Conservation (phyloP, 2,797 vertebrate species). For the Acanthiza pusilla region DNA sequence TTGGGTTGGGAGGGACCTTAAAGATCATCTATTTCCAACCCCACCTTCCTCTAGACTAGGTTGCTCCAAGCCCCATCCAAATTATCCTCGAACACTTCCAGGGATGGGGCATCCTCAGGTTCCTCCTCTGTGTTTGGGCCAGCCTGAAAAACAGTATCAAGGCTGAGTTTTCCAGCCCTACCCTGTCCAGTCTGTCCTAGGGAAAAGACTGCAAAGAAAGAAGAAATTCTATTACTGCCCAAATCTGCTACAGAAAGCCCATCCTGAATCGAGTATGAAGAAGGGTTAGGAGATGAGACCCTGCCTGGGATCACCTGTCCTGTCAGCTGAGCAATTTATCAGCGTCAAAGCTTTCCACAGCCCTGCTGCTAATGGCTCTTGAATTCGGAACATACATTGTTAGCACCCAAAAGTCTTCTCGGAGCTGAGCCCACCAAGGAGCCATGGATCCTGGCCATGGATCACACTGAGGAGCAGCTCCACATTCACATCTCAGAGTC, state of each 20-base stretch:
- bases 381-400: background rate
- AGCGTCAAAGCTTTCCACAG: background rate
- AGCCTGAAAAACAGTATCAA: background rate
- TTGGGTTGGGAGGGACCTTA: background rate
- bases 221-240: background rate
- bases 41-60: background rate
- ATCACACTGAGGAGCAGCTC: background rate
- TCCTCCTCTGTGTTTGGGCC: background rate
- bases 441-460: background rate
- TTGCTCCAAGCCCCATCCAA: background rate
- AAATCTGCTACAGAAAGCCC: background rate
- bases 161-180: fast-evolving
- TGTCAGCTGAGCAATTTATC: background rate
- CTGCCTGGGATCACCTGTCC: background rate
- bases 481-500: background rate
- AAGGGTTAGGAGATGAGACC: background rate
- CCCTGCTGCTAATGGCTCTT: background rate
- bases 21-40: background rate
- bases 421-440: background rate
- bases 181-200: background rate
- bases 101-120: background rate
- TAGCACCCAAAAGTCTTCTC: background rate
- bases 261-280: background rate
- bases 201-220: background rate
- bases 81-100: background rate